A percentile compares a stretch with the other conserved stretches of the same genome.
phyloP scores from a whole-genome alignment of 2,113 vertebrate genomes.

The Nothocercus julius region DNA sequence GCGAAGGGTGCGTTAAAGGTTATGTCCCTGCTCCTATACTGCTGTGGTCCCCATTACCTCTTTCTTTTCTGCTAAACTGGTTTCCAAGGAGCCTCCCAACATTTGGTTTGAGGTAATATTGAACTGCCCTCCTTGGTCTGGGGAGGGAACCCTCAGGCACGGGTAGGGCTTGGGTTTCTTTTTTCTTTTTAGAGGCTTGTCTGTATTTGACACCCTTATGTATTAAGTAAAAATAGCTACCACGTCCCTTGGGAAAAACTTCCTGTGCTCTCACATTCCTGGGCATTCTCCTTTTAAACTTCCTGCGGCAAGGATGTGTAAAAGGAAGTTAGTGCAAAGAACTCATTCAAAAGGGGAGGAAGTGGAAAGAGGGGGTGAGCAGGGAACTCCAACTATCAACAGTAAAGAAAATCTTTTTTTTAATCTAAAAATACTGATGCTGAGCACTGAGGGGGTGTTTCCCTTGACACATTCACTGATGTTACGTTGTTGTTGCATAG shows the following conservation, averaged over 20 bases:
- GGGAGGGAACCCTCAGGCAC: neutral
- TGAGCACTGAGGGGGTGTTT: neutral
- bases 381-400: neutral
- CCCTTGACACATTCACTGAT: neutral
- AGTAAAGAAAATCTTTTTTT: neutral
- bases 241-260: neutral
- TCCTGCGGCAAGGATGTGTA: neutral
- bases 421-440: neutral
- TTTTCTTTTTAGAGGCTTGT: neutral
- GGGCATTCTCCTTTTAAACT: neutral
- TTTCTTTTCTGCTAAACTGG: neutral
- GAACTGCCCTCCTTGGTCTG: neutral
- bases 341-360: neutral
- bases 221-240: neutral
- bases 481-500: rapidly evolving
- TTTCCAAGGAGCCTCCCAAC: neutral
- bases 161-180: neutral
- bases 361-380: neutral
- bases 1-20: neutral
- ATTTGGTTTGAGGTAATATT: neutral
- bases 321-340: neutral
- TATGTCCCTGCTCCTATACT: neutral
- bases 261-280: neutral
- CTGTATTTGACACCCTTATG: neutral
- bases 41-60: neutral